Conservation (phyloP, 2,113 vertebrate genomes). For the Phoenicopterus ruber region DNA sequence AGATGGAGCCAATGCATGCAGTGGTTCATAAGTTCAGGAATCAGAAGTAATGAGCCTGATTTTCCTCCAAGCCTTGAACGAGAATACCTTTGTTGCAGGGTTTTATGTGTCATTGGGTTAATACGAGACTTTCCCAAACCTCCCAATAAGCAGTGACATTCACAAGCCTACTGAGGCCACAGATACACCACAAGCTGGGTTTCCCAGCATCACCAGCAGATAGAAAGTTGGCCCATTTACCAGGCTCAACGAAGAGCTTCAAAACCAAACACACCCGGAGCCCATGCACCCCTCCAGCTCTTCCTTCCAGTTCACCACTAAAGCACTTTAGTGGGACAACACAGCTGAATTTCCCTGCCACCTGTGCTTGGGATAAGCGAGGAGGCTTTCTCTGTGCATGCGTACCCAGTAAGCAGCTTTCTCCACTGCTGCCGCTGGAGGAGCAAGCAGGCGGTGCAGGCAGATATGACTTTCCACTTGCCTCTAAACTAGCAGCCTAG, state of each 20-base stretch:
- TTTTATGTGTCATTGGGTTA: not conserved
- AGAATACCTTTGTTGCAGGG: not conserved
- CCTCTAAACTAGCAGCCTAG: not conserved
- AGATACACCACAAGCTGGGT: not conserved
- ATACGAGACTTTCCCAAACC: not conserved
- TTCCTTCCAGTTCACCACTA: not conserved
- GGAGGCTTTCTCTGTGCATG: not conserved
- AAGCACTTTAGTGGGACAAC: not conserved
- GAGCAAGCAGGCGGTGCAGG: accelerated
- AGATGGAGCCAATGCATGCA: not conserved
- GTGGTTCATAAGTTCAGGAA: not conserved
- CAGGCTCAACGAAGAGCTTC: not conserved
- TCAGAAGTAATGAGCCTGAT: not conserved
- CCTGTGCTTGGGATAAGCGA: not conserved
- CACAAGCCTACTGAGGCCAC: not conserved
- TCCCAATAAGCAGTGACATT: not conserved
- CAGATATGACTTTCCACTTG: not conserved
- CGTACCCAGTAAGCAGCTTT: not conserved
- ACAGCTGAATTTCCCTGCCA: not conserved
- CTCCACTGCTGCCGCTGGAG: not conserved
- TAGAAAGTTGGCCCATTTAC: not conserved
- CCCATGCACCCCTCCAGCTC: not conserved
- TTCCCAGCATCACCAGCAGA: not conserved
- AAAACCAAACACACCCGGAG: not conserved
- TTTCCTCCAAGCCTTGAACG: not conserved